These are phyloP conservation scores for Muscicapa comitata DNA, from an alignment of 2,797 vertebrate species.

Conservation along the genomic window DNA sequence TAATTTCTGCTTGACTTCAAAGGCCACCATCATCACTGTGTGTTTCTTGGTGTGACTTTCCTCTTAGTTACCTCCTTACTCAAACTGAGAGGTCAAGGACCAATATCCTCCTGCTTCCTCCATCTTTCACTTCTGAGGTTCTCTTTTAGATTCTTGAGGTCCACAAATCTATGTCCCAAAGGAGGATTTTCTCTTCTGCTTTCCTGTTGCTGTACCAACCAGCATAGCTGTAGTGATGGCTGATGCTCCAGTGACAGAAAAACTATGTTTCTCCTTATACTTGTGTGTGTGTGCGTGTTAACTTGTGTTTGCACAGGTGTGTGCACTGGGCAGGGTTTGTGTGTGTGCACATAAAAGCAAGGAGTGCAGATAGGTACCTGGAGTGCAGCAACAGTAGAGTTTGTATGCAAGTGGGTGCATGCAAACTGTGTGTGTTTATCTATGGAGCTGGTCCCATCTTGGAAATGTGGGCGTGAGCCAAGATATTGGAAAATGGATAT, in stretches of 20 bases:
- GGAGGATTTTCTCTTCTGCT: background rate
- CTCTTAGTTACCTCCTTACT: background rate
- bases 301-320: background rate
- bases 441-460: background rate
- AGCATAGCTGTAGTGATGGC: background rate
- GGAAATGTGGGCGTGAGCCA: background rate
- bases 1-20: background rate
- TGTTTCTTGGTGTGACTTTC: background rate
- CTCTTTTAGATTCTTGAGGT: background rate
- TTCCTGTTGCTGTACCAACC: constrained; percentile 15
- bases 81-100: background rate
- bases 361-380: background rate
- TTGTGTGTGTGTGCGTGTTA: background rate
- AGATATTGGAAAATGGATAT: background rate
- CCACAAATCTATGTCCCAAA: background rate
- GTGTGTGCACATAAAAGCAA: background rate
- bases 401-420: background rate
- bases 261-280: background rate
- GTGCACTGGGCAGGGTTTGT: background rate
- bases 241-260: background rate
- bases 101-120: background rate
- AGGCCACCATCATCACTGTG: background rate
- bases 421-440: background rate
- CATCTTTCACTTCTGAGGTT: background rate
- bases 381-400: background rate